A percentile compares a stretch with the other conserved stretches of the same genome.
Conservation (phyloP, 2,888 invertebrate genomes). For the Megaustenia siamemsis region DNA sequence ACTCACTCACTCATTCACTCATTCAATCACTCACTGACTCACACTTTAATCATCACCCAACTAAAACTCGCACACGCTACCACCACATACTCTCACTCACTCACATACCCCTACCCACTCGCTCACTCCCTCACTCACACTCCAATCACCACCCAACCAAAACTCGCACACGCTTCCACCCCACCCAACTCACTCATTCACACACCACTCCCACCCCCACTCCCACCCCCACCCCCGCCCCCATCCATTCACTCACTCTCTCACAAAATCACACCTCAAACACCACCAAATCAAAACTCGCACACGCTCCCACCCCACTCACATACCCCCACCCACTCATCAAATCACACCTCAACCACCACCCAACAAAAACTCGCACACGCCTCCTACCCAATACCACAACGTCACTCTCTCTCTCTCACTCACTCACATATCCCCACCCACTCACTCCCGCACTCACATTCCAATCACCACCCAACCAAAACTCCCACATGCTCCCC, state of each 20-base stretch:
- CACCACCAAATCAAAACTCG: no score
- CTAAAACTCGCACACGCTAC: no score
- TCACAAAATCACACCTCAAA: no score
- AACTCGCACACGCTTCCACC: neutral
- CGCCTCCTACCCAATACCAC: no score
- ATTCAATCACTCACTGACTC: neutral
- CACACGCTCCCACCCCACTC: neutral
- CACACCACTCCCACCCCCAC: neutral
- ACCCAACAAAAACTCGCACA: no score
- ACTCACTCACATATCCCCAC: neutral
- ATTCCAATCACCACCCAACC: neutral
- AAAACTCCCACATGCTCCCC: neutral
- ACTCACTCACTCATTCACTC: neutral
- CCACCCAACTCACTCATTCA: neutral
- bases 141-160: neutral
- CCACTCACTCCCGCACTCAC: neutral
- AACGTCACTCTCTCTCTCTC: neutral
- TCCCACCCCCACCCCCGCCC: neutral
- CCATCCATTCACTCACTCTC: neutral
- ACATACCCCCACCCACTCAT: neutral
- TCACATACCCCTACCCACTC: neutral
- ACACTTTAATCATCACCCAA: no score
- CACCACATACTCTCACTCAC: neutral
- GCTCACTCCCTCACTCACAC: neutral
- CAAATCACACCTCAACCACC: no score